Percentiles rank a stretch among this genome's conserved stretches.
Conservation (phyloP, 2,113 vertebrate genomes). For the Conger conger region DNA sequence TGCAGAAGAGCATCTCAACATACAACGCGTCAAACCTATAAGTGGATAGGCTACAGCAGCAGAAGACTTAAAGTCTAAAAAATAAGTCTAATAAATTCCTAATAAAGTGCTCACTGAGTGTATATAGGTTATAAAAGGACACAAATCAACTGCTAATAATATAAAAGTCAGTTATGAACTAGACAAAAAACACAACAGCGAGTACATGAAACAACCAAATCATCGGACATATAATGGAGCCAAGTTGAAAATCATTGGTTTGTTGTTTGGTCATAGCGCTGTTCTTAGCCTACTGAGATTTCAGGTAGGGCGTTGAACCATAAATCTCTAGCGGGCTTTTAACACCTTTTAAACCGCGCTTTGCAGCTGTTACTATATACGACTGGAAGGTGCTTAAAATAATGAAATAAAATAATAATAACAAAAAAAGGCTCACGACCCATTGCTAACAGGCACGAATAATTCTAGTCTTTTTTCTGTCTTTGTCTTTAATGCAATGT, state of each 20-base stretch:
- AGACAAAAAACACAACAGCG: background rate
- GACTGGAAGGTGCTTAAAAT: background rate
- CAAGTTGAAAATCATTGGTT: background rate
- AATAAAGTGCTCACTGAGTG: too few species aligned
- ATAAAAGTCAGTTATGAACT: background rate
- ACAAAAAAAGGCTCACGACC: too few species aligned
- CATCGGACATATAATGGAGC: background rate
- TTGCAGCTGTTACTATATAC: too few species aligned
- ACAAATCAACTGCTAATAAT: background rate
- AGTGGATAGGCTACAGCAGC: too few species aligned
- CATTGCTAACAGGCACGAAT: too few species aligned
- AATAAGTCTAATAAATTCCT: too few species aligned
- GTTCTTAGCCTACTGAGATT: background rate
- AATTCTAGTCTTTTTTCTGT: too few species aligned
- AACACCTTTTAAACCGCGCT: background rate
- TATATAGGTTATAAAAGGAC: background rate
- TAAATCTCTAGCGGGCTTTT: background rate
- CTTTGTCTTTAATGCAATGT: too few species aligned
- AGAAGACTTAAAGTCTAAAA: too few species aligned
- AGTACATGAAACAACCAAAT: background rate
- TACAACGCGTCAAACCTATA: too few species aligned
- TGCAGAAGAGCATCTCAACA: too few species aligned
- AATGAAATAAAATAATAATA: too few species aligned
- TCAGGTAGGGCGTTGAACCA: background rate
- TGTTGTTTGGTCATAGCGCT: background rate